Percentiles rank a stretch among this genome's conserved stretches.
These are phyloP conservation scores for Mantis religiosa DNA, from an alignment of 2,888 invertebrate genomes.

Conservation along the genomic window DNA sequence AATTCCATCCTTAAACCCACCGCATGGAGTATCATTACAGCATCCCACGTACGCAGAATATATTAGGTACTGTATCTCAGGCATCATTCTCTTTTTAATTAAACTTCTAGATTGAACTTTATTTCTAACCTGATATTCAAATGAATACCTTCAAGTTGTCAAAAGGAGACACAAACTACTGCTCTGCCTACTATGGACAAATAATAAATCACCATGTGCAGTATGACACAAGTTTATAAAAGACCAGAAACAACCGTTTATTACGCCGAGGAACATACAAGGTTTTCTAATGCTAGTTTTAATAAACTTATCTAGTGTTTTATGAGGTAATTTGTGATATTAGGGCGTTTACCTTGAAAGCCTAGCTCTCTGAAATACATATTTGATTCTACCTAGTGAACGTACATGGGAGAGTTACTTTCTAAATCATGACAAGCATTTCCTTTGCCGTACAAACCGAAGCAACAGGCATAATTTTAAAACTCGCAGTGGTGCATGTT, in stretches of 20 bases:
- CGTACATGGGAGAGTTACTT: too few species aligned
- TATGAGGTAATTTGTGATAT: too few species aligned
- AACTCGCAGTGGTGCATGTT: too few species aligned
- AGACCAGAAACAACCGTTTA: neutral
- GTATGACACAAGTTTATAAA: neutral
- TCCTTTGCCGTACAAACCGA: too few species aligned
- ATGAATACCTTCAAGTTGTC: neutral
- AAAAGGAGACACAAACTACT: neutral
- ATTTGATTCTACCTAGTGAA: too few species aligned
- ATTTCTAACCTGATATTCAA: neutral
- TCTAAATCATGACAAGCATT: too few species aligned
- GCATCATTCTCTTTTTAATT: neutral
- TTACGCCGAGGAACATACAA: too few species aligned
- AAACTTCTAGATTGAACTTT: neutral
- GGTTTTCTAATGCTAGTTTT: too few species aligned
- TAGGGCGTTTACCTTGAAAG: too few species aligned
- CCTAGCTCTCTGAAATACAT: too few species aligned
- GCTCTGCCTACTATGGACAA: neutral
- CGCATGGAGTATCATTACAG: neutral
- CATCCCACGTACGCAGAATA: neutral
- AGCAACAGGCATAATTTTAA: too few species aligned
- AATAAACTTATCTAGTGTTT: too few species aligned
- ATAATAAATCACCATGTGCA: neutral
- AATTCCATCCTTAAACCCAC: neutral
- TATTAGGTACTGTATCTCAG: neutral